phyloP scores from a whole-genome alignment of 2,113 vertebrate genomes.

The Corvus moneduloides region DNA sequence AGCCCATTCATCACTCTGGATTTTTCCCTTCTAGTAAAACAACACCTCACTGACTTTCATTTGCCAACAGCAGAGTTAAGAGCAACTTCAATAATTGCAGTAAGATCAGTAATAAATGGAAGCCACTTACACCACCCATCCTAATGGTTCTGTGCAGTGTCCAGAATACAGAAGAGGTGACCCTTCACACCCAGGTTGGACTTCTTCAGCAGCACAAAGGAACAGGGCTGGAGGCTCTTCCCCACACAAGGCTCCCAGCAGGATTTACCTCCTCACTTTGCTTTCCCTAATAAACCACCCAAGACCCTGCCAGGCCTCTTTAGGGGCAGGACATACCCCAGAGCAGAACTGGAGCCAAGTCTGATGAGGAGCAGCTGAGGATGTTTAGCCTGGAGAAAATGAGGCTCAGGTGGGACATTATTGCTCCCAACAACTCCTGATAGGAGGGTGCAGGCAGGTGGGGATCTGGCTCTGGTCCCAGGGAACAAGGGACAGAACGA shows the following conservation, averaged over 20 bases:
- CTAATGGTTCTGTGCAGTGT: neutral
- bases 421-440: neutral
- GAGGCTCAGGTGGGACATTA: neutral
- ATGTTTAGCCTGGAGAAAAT: neutral
- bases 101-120: neutral
- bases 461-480: neutral
- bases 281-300: neutral
- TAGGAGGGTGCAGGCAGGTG: neutral
- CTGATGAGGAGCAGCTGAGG: neutral
- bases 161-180: neutral
- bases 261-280: neutral
- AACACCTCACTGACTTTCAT: neutral
- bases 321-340: rapidly evolving
- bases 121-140: neutral
- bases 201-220: neutral
- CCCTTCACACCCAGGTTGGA: neutral
- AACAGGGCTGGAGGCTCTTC: neutral
- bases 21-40: neutral
- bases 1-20: neutral
- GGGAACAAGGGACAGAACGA: neutral
- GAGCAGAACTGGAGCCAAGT: neutral
- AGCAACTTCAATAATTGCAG: neutral
- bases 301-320: neutral
- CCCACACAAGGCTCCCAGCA: rapidly evolving
- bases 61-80: neutral